phyloP scores from a whole-genome alignment of 2,888 invertebrate species.

The Willowsia nigromaculata region DNA sequence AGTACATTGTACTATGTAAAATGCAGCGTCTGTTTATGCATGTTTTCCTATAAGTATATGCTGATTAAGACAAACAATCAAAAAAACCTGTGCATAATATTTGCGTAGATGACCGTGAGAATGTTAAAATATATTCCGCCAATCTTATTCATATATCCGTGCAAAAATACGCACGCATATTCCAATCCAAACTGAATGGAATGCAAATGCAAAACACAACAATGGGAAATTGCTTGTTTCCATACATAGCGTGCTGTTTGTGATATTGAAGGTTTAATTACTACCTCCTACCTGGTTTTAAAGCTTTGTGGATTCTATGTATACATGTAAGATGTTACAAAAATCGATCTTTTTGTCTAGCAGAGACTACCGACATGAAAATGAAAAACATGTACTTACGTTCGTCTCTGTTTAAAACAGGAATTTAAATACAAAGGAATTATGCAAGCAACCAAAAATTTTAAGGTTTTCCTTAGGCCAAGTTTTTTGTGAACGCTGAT shows the following conservation, averaged over 20 bases:
- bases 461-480: neutral
- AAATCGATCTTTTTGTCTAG: neutral
- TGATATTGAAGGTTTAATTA: neutral
- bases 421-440: neutral
- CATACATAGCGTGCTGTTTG: neutral
- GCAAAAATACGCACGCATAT: neutral
- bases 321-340: neutral
- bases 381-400: neutral
- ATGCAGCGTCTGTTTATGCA: too few species aligned
- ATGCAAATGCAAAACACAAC: too few species aligned
- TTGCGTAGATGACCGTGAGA: slow-evolving; percentile 35
- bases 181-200: neutral
- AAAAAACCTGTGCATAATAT: too few species aligned
- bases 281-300: neutral
- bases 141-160: neutral
- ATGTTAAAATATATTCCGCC: neutral
- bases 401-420: neutral
- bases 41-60: too few species aligned
- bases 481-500: neutral
- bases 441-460: neutral
- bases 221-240: neutral
- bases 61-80: too few species aligned
- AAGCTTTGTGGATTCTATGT: neutral
- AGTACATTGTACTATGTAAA: too few species aligned
- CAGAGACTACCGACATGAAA: neutral